These are phyloP conservation scores for Caenorhabditis wallacei DNA, from an alignment of 2,888 invertebrate genomes.

Conservation along the genomic window DNA sequence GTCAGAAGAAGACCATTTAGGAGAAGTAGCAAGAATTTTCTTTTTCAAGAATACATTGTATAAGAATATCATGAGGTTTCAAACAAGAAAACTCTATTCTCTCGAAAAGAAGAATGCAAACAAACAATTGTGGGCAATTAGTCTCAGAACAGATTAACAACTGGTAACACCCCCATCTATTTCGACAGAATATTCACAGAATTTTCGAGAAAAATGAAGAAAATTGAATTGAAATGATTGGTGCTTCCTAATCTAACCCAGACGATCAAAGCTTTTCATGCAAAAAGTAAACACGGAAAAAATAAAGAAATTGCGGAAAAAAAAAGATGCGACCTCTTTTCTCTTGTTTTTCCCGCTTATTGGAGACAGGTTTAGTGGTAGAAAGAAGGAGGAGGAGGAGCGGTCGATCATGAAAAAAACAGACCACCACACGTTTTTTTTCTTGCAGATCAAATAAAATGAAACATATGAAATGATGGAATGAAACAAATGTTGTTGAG, in stretches of 20 bases:
- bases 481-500: constrained; percentile 48
- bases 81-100: background rate
- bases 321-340: constrained; percentile 38
- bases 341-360: constrained; percentile 61
- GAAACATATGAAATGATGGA: constrained; percentile 24
- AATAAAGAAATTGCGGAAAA: constrained; percentile 12
- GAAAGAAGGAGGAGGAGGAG: background rate
- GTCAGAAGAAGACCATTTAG: background rate
- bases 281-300: constrained; percentile 57
- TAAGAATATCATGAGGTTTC: background rate
- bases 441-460: constrained; percentile 17
- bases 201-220: background rate
- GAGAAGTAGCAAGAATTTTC: background rate
- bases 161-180: constrained; percentile 34
- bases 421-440: constrained; percentile 14
- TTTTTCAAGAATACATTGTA: background rate
- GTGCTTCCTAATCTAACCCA: constrained; percentile 28
- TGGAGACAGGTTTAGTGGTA: constrained; percentile 57
- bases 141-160: constrained; percentile 53
- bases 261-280: constrained; percentile 44
- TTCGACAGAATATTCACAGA: background rate
- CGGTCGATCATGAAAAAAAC: constrained; percentile 28
- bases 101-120: constrained; percentile 19
- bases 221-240: too few species aligned
- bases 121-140: constrained; percentile 46